phyloP scores from a whole-genome alignment of 64 coral and sea anemone genomes.

The Montipora foliosa region DNA sequence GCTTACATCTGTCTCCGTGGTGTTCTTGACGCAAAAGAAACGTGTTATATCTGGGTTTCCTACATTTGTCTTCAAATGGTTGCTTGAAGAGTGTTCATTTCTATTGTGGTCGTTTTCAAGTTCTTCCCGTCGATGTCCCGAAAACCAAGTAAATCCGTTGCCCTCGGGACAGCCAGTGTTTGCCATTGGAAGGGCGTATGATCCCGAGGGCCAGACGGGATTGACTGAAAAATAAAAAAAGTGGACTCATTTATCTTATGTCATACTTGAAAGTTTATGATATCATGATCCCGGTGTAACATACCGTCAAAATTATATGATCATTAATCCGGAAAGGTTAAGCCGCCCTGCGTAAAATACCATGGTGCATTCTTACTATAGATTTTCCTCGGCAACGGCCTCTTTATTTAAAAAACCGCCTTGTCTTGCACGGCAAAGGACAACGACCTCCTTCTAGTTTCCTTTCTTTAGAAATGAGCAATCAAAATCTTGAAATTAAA shows the following conservation, averaged over 20 bases:
- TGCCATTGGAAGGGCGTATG: conserved; percentile 76
- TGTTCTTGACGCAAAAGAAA: conserved; percentile 57
- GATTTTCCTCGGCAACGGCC: no score
- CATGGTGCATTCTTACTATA: no score
- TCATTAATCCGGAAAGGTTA: no score
- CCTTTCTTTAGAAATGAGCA: no score
- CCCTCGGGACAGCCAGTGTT: conserved; percentile 58
- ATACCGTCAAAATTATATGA: no score
- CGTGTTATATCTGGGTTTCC: conserved; percentile 28
- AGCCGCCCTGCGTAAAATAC: no score
- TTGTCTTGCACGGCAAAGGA: no score
- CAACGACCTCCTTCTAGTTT: no score
- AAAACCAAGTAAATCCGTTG: conserved; percentile 36
- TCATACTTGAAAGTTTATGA: no score
- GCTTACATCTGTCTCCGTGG: neutral
- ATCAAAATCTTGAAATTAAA: no score
- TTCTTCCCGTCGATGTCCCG: conserved; percentile 63
- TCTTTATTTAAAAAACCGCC: no score
- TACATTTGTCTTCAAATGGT: conserved; percentile 45
- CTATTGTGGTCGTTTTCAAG: conserved; percentile 32
- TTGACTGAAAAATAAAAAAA: neutral
- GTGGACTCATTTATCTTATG: neutral
- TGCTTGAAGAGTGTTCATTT: neutral
- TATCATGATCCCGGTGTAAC: no score
- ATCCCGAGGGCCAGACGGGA: conserved; percentile 47